Conservation (phyloP, 2,797 vertebrate genomes). For the Sebastiscus albofasciatus region DNA sequence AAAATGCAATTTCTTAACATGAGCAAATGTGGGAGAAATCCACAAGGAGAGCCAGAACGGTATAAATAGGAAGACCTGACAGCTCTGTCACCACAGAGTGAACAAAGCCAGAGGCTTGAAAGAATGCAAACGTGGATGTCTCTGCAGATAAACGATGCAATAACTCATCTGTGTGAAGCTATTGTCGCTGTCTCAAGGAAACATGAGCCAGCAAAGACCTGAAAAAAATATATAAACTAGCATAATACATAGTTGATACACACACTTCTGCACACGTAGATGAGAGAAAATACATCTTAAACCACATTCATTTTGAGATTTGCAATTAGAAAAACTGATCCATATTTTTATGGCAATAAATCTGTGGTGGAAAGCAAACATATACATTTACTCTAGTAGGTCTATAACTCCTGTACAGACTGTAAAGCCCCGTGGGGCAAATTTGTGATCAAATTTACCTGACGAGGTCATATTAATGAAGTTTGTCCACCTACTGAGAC, state of each 20-base stretch:
- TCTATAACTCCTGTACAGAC: too few species aligned
- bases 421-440: too few species aligned
- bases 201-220: slow-evolving; percentile 29
- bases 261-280: not conserved
- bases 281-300: not conserved
- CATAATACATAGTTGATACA: slow-evolving; percentile 6
- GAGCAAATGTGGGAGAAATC: slow-evolving; percentile 20
- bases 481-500: too few species aligned
- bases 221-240: not conserved
- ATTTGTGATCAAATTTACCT: too few species aligned
- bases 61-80: slow-evolving; percentile 37
- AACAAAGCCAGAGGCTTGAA: slow-evolving; percentile 39
- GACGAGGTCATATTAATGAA: too few species aligned
- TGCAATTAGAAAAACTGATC: not conserved
- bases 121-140: slow-evolving; percentile 56
- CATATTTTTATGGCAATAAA: not conserved
- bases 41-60: slow-evolving; percentile 10
- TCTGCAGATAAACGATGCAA: slow-evolving; percentile 51
- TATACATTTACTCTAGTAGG: too few species aligned
- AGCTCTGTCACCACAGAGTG: slow-evolving; percentile 26
- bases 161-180: slow-evolving; percentile 47
- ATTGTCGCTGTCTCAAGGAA: slow-evolving; percentile 21
- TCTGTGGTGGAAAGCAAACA: not conserved
- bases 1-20: slow-evolving; percentile 38
- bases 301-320: not conserved